Percentiles rank a stretch among this genome's conserved stretches.
Evolutionary conservation across 2,113 vertebrate genomes (phyloP).

Genomic region (Coregonus clupeaformis): DNA sequence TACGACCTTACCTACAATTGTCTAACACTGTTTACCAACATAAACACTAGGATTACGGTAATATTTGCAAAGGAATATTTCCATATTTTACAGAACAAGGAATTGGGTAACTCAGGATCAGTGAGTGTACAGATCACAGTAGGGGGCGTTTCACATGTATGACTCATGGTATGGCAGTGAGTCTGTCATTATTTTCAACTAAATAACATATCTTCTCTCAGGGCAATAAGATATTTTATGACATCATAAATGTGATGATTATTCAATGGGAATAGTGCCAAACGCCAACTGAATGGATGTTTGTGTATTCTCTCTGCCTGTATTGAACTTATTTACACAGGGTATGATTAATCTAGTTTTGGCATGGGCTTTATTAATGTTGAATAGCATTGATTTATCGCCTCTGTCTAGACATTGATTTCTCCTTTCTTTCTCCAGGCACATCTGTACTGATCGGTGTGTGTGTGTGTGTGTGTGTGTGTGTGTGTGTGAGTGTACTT

Average conservation of each 20-base stretch:
- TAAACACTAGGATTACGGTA: too few relatives aligned
- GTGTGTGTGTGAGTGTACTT: too few relatives aligned
- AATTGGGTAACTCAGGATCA: too few relatives aligned
- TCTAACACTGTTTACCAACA: too few relatives aligned
- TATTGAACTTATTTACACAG: slow-evolving; percentile 18
- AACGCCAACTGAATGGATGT: neutral
- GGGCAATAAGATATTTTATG: slow-evolving; percentile 45
- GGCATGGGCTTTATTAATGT: slow-evolving; percentile 75
- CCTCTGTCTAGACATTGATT: slow-evolving; percentile 73
- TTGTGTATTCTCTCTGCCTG: slow-evolving; percentile 24
- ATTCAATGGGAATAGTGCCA: slow-evolving; percentile 22
- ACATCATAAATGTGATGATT: slow-evolving; percentile 35
- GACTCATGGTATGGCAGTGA: slow-evolving; percentile 45
- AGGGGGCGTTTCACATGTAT: slow-evolving; percentile 15
- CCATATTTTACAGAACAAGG: too few relatives aligned
- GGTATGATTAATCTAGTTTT: slow-evolving; percentile 57
- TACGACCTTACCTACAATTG: too few relatives aligned
- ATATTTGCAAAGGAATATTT: too few relatives aligned
- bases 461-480: neutral
- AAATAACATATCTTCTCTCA: slow-evolving; percentile 38
- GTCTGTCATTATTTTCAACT: slow-evolving; percentile 27
- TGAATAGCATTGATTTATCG: slow-evolving; percentile 78
- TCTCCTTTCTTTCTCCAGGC: slow-evolving; percentile 62
- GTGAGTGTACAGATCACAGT: too few relatives aligned
- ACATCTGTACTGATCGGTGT: slow-evolving; percentile 28